Evolutionary conservation across 2,888 invertebrate species (phyloP).

Genomic region (Prosapia bicincta): DNA sequence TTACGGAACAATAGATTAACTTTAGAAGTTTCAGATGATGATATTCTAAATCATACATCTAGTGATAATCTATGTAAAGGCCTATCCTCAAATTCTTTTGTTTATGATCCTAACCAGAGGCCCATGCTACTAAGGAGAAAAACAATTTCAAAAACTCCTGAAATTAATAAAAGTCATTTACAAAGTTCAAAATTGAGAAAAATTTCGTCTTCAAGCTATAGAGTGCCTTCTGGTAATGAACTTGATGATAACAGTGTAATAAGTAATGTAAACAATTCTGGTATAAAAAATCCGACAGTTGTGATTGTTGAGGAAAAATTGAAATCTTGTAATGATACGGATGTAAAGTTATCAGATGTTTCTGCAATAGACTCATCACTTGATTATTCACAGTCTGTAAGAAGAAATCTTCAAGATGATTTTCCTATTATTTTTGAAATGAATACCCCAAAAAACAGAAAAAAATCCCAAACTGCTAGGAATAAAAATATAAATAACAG

Average conservation of each 20-base stretch:
- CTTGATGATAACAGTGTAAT: neutral
- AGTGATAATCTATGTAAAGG: too few species aligned
- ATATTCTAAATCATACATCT: neutral
- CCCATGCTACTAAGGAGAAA: neutral
- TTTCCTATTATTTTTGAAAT: too few species aligned
- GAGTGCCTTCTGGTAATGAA: neutral
- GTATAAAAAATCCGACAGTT: neutral
- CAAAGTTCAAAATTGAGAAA: neutral
- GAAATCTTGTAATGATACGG: neutral
- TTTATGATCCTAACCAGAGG: slow-evolving; percentile 8
- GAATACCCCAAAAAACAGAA: too few species aligned
- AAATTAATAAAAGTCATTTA: neutral
- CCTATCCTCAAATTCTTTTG: slow-evolving; percentile 6
- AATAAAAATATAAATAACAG: too few species aligned
- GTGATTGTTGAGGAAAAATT: neutral
- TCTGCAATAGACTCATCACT: too few species aligned
- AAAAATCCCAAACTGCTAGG: too few species aligned
- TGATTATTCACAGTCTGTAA: too few species aligned
- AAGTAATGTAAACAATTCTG: neutral
- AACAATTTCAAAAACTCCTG: slow-evolving; percentile 17
- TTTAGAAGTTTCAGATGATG: neutral
- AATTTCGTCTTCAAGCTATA: neutral
- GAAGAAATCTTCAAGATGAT: too few species aligned
- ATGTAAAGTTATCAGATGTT: too few species aligned
- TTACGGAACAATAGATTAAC: neutral